Percentiles rank a stretch among this genome's conserved stretches.
phyloP scores from a whole-genome alignment of 2,113 vertebrate species.

The Poeciliopsis retropinna region DNA sequence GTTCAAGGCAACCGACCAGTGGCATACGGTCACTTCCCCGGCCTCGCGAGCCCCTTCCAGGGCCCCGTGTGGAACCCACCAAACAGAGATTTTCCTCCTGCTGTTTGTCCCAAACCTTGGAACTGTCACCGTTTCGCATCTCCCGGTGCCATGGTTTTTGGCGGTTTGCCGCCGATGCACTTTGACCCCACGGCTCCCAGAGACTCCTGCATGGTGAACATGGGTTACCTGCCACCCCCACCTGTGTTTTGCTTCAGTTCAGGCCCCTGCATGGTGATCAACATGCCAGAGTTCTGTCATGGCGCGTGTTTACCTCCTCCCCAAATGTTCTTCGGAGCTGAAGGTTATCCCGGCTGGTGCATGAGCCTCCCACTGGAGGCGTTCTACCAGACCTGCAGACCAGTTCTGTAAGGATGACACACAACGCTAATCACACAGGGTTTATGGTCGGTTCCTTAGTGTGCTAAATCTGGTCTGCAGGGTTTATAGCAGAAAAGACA shows the following conservation, averaged over 20 bases:
- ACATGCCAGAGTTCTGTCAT: not conserved
- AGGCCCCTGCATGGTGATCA: not conserved
- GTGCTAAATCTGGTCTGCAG: conserved; percentile 1
- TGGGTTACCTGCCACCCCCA: fast-evolving
- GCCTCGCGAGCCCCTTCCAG: too few relatives aligned
- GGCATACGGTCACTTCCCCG: not conserved
- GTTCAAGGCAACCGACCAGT: not conserved
- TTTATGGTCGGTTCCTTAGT: not conserved
- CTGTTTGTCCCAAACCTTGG: not conserved
- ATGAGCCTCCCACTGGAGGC: fast-evolving
- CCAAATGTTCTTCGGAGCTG: fast-evolving
- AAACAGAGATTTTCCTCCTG: not conserved
- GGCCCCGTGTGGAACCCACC: not conserved
- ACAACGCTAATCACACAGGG: not conserved
- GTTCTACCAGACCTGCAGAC: not conserved
- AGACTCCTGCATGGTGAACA: not conserved
- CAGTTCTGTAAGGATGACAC: conserved; percentile 13
- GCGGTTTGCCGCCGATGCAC: fast-evolving
- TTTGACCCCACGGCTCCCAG: not conserved
- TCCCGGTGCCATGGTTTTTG: not conserved
- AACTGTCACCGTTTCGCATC: not conserved
- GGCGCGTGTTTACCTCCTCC: fast-evolving
- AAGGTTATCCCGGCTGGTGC: not conserved
- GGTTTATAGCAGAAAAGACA: not conserved
- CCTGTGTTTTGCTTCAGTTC: not conserved